Base-by-base conservation (phyloP, 2,113 vertebrate genomes). In the Tamias sibiricus region DNA sequence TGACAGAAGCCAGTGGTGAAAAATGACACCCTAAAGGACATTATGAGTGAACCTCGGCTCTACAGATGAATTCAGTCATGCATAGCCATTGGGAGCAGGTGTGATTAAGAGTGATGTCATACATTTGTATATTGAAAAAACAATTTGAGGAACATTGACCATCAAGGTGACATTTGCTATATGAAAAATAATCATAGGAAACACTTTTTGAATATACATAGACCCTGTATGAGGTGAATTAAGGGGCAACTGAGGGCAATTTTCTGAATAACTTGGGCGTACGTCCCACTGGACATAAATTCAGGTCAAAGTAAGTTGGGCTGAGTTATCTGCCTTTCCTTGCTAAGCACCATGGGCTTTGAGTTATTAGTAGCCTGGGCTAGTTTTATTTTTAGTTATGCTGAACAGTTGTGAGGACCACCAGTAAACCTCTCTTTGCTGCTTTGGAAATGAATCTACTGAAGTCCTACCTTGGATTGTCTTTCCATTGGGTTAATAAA, bases 91-190 rank as follows among this genome's bases (percentile, higher is more conserved):
- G 28, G 75, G 44, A 86, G 4, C 30, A 40, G 83, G 64, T 24
- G 8, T 72, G 62, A 93, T 81, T 64, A 91, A 97, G 96, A 77
- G 57, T 20, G 49, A 95, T 75, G 13, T 35, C 57, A 68, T 82
- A 94, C 54, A 54, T 68, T 17, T 79, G 44, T 83, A 68, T 35
- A 35, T 37, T 54, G 40, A 88, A 83, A 83, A 92, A 89, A 68
- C 71, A 95, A 93, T 96, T 57, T 42, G 35, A 30, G 42, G 57
- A 94, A 93, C 44, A 80, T 44, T 95, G 74, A 84, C 75, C 89
- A 37, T 40, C 35, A 96, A 95, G 87, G 87, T 94, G 95, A 97
- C 83, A 85, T 93, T 79, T 91, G 49, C 37, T 80, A 72, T 44
- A 17, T 26, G 59, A 49, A 87, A 95, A 95, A 95, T 80, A 94